phyloP scores from a whole-genome alignment of 1,140 invertebrate species.

The Melitaea cinxia region DNA sequence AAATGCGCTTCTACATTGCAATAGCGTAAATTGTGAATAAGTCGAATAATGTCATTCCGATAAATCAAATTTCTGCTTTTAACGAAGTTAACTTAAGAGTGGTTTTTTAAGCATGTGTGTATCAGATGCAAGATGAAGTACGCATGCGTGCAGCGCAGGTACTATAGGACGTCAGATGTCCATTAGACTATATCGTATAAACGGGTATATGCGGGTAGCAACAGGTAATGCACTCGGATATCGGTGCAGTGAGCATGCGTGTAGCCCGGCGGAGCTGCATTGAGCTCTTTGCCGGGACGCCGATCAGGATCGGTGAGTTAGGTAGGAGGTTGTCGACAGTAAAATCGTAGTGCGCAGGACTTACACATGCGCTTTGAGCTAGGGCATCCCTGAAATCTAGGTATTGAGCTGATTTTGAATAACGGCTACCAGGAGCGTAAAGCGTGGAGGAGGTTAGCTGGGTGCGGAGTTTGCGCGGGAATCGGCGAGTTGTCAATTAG shows the following conservation, averaged over 20 bases:
- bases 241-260: slow-evolving; percentile 26
- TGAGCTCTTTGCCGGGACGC: slow-evolving; percentile 7
- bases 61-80: no score
- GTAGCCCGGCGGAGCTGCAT: slow-evolving; percentile 12
- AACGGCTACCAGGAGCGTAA: slow-evolving; percentile 28
- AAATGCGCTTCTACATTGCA: no score
- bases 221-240: background rate
- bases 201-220: background rate
- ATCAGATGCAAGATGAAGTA: background rate
- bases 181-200: background rate
- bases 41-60: no score
- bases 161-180: background rate
- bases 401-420: slow-evolving; percentile 19
- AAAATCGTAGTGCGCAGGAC: slow-evolving; percentile 32
- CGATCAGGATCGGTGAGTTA: slow-evolving; percentile 21
- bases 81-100: background rate
- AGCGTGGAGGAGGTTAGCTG: background rate
- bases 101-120: background rate
- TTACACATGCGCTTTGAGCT: slow-evolving; percentile 37
- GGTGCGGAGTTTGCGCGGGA: slow-evolving; percentile 9
- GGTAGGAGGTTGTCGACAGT: slow-evolving; percentile 10
- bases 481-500: background rate
- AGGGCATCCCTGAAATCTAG: slow-evolving; percentile 19
- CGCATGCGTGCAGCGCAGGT: slow-evolving; percentile 1
- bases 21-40: no score